These are phyloP conservation scores for Furcifer pardalis DNA, from an alignment of 2,797 vertebrate species.

Conservation along the genomic window DNA sequence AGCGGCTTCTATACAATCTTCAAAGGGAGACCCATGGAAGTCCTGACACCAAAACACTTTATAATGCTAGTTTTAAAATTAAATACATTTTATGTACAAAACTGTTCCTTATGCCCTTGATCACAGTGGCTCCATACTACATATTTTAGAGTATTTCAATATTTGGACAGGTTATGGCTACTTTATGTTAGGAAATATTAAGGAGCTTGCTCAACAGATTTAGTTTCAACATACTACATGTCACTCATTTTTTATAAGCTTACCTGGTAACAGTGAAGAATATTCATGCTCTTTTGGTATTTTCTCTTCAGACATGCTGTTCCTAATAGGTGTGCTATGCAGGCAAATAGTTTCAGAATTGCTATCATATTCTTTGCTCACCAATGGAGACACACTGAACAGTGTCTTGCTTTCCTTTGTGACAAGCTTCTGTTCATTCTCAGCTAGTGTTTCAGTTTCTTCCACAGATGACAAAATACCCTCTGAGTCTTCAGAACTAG, in stretches of 20 bases:
- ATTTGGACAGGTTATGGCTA: neutral
- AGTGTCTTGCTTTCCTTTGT: conserved; percentile 65
- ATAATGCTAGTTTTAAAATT: neutral
- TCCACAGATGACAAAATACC: conserved; percentile 62
- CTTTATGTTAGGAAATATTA: neutral
- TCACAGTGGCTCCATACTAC: neutral
- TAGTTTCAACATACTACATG: neutral
- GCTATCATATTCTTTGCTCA: conserved; percentile 62
- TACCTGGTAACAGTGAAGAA: conserved; percentile 86
- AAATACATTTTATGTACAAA: neutral
- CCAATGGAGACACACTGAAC: conserved; percentile 61
- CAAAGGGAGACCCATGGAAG: no score
- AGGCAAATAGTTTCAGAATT: conserved; percentile 74
- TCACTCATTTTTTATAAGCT: conserved; percentile 39
- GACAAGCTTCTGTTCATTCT: conserved; percentile 57
- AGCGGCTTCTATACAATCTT: no score
- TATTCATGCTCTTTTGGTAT: conserved; percentile 78
- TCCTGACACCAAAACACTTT: neutral
- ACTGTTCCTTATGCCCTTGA: neutral
- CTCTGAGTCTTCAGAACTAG: conserved; percentile 59
- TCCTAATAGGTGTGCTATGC: conserved; percentile 86
- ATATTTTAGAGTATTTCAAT: neutral
- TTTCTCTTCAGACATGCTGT: conserved; percentile 67
- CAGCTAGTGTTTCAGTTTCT: conserved; percentile 47
- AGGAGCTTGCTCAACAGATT: neutral